These are phyloP conservation scores for Meda fulgida DNA, from an alignment of 2,797 vertebrate species.

Conservation along the genomic window DNA sequence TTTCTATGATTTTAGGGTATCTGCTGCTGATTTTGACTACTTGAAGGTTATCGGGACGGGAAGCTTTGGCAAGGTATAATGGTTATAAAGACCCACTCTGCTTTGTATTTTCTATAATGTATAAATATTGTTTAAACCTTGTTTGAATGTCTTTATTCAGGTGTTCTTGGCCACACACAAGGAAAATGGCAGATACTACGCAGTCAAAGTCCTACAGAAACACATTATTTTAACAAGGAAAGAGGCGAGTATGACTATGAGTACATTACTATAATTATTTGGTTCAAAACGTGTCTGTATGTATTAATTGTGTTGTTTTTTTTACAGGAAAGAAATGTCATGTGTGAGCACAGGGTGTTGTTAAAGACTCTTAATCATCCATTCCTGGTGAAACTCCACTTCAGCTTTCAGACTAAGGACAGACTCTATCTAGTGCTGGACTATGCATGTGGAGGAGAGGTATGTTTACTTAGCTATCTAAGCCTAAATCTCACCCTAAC, in stretches of 20 bases:
- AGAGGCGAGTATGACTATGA: slow-evolving; percentile 67
- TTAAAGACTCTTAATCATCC: slow-evolving; percentile 80
- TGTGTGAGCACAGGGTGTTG: slow-evolving; percentile 81
- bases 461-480: slow-evolving; percentile 53
- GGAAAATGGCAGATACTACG: slow-evolving; percentile 73
- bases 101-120: background rate
- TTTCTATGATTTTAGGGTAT: slow-evolving; percentile 67
- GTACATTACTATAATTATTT: background rate
- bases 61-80: slow-evolving; percentile 81
- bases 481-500: background rate
- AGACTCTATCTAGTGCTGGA: slow-evolving; percentile 82
- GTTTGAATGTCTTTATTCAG: slow-evolving; percentile 59
- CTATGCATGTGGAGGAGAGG: slow-evolving; percentile 82
- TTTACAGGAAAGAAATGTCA: slow-evolving; percentile 79
- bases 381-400: slow-evolving; percentile 83
- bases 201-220: slow-evolving; percentile 81
- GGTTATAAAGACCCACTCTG: background rate
- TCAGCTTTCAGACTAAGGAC: slow-evolving; percentile 81
- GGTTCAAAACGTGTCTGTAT: background rate
- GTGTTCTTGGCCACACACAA: slow-evolving; percentile 79
- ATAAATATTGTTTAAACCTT: background rate
- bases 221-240: slow-evolving; percentile 76
- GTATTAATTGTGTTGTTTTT: slow-evolving; percentile 32
- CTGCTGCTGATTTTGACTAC: slow-evolving; percentile 81
- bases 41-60: slow-evolving; percentile 82